Evolutionary conservation across 2,797 vertebrate genomes (phyloP), one percentile per base, ranked within the genome.

Genomic region (Pangasius macronema): DNA sequence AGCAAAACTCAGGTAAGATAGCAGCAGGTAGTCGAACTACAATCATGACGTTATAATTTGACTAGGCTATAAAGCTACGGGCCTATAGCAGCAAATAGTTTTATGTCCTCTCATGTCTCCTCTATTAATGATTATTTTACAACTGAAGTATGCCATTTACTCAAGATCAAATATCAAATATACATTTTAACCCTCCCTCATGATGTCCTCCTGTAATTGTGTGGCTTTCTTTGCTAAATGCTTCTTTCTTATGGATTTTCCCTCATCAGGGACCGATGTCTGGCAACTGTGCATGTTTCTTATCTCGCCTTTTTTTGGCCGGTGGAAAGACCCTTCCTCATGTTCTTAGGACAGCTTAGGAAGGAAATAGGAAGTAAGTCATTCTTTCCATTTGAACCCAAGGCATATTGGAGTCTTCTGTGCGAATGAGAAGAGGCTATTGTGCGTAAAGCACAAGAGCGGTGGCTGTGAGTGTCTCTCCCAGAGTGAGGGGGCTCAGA

Each of bases 401-500:
- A 79, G 85, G 86, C 63, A 86, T 87, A n/a, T 84, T 88, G 82
- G 53, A 85, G 79, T 79, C 83, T 65, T 89, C 79, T 85, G 42
- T 73, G 81, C 55, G 70, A 76, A 91, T 90, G 83, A 89, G 86
- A 85, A 70, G 88, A 79, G 61, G 33, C 80, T 83, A 89, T 91
- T 91, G 87, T 91, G 85, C 88, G 33, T 88, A 75, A 85, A 80
- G 76, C 57, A 88, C 85, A 87, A 88, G 88, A 86, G 86, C 76
- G 87, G 80, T 87, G 79, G 73, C 83, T 90, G 85, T 89, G 51
- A 83, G 51, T 22, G 73, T 88, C 68, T 83, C 49, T 83, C 77
- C 39, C 79, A 67, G 59, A 84, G 77, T 82, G 92, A 92, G 92
- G 92, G 92, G 91, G 92, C 90, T 91, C 27, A 8, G 90, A 89